Percentiles rank a stretch among this genome's conserved stretches.
Evolutionary conservation across 1,140 invertebrate genomes (phyloP).

Genomic region (Macrotrachela quadricornifera): DNA sequence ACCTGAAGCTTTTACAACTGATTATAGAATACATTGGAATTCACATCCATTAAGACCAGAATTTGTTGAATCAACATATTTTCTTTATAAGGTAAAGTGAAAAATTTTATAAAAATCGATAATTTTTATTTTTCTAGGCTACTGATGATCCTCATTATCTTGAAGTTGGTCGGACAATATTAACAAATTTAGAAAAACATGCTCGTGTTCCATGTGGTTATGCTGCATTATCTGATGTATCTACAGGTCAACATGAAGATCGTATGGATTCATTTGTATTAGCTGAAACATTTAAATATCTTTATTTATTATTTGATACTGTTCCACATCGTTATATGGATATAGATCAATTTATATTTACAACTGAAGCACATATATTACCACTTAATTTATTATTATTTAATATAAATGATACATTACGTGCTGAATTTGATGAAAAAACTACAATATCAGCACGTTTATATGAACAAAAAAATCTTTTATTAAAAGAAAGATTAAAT

Average conservation of each 20-base stretch:
- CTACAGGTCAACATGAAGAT: constrained; percentile 67
- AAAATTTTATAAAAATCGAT: neutral
- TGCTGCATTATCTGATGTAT: constrained; percentile 82
- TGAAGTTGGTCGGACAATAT: constrained; percentile 64
- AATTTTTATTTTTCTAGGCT: constrained; percentile 35
- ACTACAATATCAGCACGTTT: too few relatives aligned
- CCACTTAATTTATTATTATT: constrained; percentile 32
- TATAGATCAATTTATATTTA: constrained; percentile 86
- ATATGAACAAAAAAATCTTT: too few relatives aligned
- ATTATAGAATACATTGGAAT: constrained; percentile 71
- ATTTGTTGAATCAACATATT: constrained; percentile 92
- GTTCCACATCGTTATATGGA: constrained; percentile 62
- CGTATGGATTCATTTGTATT: constrained; percentile 94
- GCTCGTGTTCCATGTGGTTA: constrained; percentile 80
- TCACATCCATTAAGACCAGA: constrained; percentile 88
- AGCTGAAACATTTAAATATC: constrained; percentile 90
- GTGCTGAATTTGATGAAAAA: too few relatives aligned
- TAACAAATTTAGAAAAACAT: constrained; percentile 70
- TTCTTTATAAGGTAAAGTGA: constrained; percentile 47
- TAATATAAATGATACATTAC: neutral
- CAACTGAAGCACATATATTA: constrained; percentile 83
- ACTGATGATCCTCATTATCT: constrained; percentile 86
- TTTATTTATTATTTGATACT: constrained; percentile 77
- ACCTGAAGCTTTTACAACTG: constrained; percentile 46
- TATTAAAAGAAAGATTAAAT: too few relatives aligned